A percentile compares a stretch with the other conserved stretches of the same genome.
These are phyloP conservation scores for Chironex yamaguchii DNA, from an alignment of 30 jellyfish, hydroid and myxozoan genomes.

Conservation along the genomic window DNA sequence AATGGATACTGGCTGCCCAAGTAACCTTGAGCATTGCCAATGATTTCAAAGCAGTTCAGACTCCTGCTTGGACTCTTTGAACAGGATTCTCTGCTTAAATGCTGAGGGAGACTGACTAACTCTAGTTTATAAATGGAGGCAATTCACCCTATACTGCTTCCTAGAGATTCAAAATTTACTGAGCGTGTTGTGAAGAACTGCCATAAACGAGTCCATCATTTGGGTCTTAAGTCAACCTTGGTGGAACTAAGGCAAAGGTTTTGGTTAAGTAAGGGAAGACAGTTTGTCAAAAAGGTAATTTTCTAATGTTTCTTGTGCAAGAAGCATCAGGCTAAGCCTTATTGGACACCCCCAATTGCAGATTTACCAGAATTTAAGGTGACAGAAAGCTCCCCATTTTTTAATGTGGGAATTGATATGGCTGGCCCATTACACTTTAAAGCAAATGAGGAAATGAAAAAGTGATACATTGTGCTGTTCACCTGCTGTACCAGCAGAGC, in stretches of 20 bases:
- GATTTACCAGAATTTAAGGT: neutral
- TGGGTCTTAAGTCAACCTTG: conserved; percentile 3
- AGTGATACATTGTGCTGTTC: conserved; percentile 29
- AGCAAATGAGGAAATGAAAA: neutral
- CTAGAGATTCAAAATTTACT: neutral
- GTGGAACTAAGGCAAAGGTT: neutral
- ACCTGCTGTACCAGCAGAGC: conserved; percentile 21
- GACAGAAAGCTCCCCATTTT: neutral
- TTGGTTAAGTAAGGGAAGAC: conserved; percentile 34
- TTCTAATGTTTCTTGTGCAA: neutral
- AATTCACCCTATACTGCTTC: neutral
- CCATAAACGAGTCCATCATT: conserved; percentile 12
- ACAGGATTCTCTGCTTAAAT: too few species aligned
- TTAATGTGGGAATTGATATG: conserved; percentile 22
- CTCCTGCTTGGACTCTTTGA: too few species aligned
- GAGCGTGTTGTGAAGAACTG: neutral
- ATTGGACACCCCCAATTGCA: neutral
- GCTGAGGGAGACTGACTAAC: too few species aligned
- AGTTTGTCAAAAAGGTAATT: neutral
- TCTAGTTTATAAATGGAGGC: neutral
- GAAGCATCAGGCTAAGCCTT: conserved; percentile 4
- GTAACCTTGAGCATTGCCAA: too few species aligned
- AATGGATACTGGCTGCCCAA: too few species aligned
- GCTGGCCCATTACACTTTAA: conserved; percentile 18
- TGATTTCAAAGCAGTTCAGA: too few species aligned